Conservation (phyloP, 2,888 invertebrate genomes). For the Zele albiditarsus region DNA sequence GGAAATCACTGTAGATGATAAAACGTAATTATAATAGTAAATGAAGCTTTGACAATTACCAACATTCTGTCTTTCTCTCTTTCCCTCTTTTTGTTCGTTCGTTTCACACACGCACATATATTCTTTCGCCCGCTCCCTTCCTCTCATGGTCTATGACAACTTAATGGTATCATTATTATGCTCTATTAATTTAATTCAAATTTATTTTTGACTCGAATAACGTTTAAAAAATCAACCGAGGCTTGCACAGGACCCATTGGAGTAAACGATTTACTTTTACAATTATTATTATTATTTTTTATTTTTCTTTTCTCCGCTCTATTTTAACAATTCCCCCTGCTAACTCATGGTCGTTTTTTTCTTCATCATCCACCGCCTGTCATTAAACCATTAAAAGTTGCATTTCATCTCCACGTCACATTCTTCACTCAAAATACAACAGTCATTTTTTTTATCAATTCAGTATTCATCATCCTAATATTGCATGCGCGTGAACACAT, state of each 20-base stretch:
- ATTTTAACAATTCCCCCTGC: conserved; percentile 43
- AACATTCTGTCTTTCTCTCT: background rate
- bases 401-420: background rate
- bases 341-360: conserved; percentile 36
- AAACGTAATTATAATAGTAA: conserved; percentile 18
- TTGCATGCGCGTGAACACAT: conserved; percentile 68
- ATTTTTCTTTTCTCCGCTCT: conserved; percentile 39
- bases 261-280: conserved; percentile 55
- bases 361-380: conserved; percentile 44
- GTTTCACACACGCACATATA: background rate
- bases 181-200: conserved; percentile 56
- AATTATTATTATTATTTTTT: conserved; percentile 23
- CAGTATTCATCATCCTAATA: conserved; percentile 61
- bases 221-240: conserved; percentile 64
- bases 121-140: background rate
- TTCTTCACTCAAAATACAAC: conserved; percentile 49
- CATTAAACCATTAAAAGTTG: background rate
- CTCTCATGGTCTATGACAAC: conserved; percentile 9
- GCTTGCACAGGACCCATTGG: conserved; percentile 69
- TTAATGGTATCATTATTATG: conserved; percentile 10
- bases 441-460: conserved; percentile 52
- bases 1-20: conserved; percentile 20
- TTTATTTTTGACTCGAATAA: conserved; percentile 64
- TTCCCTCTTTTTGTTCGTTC: background rate
- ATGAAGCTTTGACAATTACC: conserved; percentile 10